Conservation (phyloP, 2,113 vertebrate species). For the Cavia aperea region DNA sequence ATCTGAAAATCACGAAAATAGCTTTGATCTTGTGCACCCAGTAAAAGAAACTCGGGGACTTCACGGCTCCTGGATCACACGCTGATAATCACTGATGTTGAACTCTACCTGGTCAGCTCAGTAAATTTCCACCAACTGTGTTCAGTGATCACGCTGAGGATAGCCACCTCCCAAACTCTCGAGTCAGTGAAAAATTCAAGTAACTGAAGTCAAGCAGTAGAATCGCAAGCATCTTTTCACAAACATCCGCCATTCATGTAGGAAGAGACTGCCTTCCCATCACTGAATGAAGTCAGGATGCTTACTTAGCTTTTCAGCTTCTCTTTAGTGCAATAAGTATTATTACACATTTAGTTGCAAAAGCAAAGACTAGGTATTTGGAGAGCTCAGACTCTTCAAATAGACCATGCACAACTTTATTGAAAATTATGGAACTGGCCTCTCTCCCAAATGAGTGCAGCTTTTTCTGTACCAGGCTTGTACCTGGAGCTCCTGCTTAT, state of each 20-base stretch:
- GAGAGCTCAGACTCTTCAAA: background rate
- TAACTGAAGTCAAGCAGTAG: background rate
- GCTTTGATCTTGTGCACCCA: background rate
- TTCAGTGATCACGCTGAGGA: background rate
- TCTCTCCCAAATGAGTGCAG: background rate
- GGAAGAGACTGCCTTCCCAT: background rate
- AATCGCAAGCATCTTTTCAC: background rate
- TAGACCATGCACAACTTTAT: background rate
- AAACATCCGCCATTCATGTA: background rate
- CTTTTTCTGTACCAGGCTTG: background rate
- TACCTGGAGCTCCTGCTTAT: background rate
- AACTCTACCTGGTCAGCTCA: background rate
- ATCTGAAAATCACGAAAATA: background rate
- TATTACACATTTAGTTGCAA: background rate
- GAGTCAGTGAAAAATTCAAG: background rate
- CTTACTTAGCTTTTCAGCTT: background rate
- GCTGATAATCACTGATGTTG: background rate
- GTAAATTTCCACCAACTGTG: background rate
- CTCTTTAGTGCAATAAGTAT: background rate
- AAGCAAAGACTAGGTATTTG: background rate
- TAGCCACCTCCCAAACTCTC: background rate
- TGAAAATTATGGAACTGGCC: background rate
- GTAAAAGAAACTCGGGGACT: background rate
- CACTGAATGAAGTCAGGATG: background rate
- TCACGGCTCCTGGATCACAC: background rate